phyloP scores from a whole-genome alignment of 1,140 invertebrate genomes.

The Macrostomum lignano region DNA sequence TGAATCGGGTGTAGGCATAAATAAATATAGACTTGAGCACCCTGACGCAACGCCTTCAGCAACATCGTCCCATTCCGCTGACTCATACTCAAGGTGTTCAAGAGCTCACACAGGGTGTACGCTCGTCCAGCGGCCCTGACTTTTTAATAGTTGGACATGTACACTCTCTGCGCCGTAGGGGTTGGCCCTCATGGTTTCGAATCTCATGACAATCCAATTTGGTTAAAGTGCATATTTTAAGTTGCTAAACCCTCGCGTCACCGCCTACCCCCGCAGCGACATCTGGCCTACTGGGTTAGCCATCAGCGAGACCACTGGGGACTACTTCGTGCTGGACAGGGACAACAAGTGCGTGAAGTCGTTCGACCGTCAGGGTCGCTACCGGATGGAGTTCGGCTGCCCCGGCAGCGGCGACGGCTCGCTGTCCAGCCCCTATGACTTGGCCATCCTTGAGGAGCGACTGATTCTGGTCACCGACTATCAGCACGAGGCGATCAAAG shows the following conservation, averaged over 20 bases:
- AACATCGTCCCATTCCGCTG: too few relatives aligned
- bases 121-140: too few relatives aligned
- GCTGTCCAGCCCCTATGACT: conserved; percentile 15
- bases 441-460: conserved; percentile 12
- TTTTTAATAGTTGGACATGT: too few relatives aligned
- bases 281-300: conserved; percentile 17
- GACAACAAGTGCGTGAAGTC: conserved; percentile 19
- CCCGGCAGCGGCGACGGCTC: neutral
- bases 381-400: conserved; percentile 10
- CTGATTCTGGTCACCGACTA: conserved; percentile 18
- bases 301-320: conserved; percentile 9
- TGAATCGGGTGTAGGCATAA: too few relatives aligned
- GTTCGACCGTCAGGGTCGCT: conserved; percentile 10
- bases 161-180: too few relatives aligned
- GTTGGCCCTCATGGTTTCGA: too few relatives aligned
- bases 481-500: conserved; percentile 14
- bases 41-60: too few relatives aligned
- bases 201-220: neutral
- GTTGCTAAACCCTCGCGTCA: conserved; percentile 9
- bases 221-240: neutral
- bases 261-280: conserved; percentile 11
- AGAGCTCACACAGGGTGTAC: too few relatives aligned
- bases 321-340: conserved; percentile 14
- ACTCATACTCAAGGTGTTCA: too few relatives aligned
- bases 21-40: too few relatives aligned